Evolutionary conservation across 2,888 invertebrate species (phyloP), one percentile per base, ranked within the genome.

Genomic region (Osedax fenrisi): DNA sequence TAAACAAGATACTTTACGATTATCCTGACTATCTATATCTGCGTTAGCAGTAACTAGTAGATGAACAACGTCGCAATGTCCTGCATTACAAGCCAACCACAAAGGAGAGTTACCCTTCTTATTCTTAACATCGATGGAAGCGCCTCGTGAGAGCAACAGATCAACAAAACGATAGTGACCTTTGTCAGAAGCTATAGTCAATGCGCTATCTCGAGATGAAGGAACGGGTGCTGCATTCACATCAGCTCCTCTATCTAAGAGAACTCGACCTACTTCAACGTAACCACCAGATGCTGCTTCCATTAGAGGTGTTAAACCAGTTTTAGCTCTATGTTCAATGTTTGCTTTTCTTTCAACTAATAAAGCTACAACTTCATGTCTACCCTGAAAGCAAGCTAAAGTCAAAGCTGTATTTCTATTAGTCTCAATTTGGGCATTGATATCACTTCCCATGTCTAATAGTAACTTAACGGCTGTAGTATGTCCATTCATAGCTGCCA

Each of bases 131-230:
- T 98, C 97, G 1, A 97, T 93, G 76, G 91, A 90, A 69, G 95
- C 95, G 80, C 90, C 90, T 80, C 90, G 88, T 21, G 82, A 80
- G 26, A 88, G 80, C 13, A 88, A 82, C 69, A 88, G 82, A 75
- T 87, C 86, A 2, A 88, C 88, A 82, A 88, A 88, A 79, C 94
- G 90, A 82, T 91, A 91, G 86, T 98, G 97, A 0, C 98, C 98
- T 85, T 98, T 98, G 84, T 98, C 98, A n/a, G 97, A 96, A 77
- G 97, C 97, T 81, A 98, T 98, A 77, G 98, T 98, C 72, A 98
- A 89, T 24, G 98, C 97, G 3, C 98, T 98, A 86, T 98, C 98
- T 73, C 96, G 88, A 2, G 95, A 95, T 22, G 95, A 94, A 22
- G 97, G 97, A 77, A 98, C 97, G 26, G 97, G 97, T 22, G 95